A percentile compares a stretch with the other conserved stretches of the same genome.
These are phyloP conservation scores for Tokudaia tokunoshimensis DNA, from an alignment of 2,797 vertebrate genomes.

Conservation along the genomic window DNA sequence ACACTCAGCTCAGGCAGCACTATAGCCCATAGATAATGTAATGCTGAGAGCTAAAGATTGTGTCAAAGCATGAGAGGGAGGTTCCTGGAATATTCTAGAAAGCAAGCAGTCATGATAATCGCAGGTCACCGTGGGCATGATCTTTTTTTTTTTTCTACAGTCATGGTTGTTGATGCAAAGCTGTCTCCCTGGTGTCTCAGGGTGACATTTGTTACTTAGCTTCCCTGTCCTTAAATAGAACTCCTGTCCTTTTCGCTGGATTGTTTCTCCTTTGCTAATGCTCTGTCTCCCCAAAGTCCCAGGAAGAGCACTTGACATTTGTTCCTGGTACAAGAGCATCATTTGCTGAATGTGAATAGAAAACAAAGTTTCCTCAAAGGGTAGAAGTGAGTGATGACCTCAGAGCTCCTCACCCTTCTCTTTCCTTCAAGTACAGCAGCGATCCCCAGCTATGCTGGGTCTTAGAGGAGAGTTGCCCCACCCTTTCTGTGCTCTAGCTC, in stretches of 20 bases:
- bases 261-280: constrained; percentile 80
- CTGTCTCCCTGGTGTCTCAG: constrained; percentile 54
- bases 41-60: neutral
- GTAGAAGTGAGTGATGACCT: constrained; percentile 52
- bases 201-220: constrained; percentile 84
- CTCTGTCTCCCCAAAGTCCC: constrained; percentile 65
- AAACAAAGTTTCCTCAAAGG: constrained; percentile 41
- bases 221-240: constrained; percentile 81
- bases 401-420: neutral
- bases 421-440: neutral
- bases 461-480: neutral
- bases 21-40: accelerated
- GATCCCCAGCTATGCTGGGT: neutral
- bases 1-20: neutral
- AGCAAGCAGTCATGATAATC: neutral
- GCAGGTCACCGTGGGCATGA: neutral
- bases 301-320: constrained; percentile 79
- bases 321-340: constrained; percentile 73
- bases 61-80: neutral
- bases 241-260: constrained; percentile 67
- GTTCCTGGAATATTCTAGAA: neutral
- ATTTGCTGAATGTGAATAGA: constrained; percentile 66
- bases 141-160: neutral
- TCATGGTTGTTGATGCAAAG: constrained; percentile 1
- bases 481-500: neutral